Evolutionary conservation across 2,113 vertebrate species (phyloP).

Genomic region (Furnarius figulus): DNA sequence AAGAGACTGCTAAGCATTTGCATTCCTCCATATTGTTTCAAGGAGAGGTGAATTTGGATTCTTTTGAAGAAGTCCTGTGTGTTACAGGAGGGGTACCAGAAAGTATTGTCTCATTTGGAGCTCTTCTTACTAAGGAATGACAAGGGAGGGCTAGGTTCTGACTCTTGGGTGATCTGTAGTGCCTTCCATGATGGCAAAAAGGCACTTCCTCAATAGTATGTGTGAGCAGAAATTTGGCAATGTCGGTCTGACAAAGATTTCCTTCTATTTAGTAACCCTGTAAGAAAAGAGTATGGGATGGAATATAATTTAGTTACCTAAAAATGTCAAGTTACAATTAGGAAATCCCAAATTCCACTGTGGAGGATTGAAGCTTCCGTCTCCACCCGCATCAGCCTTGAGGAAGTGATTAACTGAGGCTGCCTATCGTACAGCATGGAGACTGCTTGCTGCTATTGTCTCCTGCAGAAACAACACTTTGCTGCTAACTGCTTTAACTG

Average conservation of each 20-base stretch:
- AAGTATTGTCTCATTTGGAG: neutral
- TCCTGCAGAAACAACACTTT: conserved; percentile 16
- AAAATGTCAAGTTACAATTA: neutral
- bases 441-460: conserved; percentile 46
- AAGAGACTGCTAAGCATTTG: neutral
- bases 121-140: neutral
- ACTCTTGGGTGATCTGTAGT: neutral
- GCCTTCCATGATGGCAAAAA: neutral
- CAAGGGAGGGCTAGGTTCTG: neutral
- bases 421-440: neutral
- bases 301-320: neutral
- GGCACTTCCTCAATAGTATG: neutral
- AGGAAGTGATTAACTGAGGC: conserved; percentile 5
- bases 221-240: neutral
- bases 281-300: neutral
- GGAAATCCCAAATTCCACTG: neutral
- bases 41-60: neutral
- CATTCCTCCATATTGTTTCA: neutral
- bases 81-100: neutral
- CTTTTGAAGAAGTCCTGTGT: neutral
- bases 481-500: conserved; percentile 39
- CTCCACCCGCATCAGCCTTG: neutral
- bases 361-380: neutral
- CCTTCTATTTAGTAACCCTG: neutral
- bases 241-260: neutral